A percentile compares a stretch with the other conserved stretches of the same genome.
Evolutionary conservation across 2,113 vertebrate genomes (phyloP).

Genomic region (Fukomys damarensis): DNA sequence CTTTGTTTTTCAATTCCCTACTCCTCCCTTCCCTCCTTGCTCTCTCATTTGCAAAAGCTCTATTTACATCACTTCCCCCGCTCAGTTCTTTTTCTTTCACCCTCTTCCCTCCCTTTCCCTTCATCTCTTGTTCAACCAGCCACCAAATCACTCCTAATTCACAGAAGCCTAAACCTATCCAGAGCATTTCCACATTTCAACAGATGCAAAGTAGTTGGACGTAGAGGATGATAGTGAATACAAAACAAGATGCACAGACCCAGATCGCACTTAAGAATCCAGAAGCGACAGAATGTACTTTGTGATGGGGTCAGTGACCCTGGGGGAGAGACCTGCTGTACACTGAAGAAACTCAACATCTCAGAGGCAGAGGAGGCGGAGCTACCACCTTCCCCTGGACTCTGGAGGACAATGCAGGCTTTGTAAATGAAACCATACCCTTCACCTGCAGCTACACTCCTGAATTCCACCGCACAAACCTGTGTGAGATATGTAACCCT

Average conservation of each 20-base stretch:
- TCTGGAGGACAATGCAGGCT: conserved; percentile 48
- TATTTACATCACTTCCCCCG: not conserved
- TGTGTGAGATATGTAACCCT: fast-evolving
- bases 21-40: not conserved
- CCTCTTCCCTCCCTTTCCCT: not conserved
- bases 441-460: not conserved
- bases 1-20: not conserved
- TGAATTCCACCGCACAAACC: not conserved
- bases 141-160: not conserved
- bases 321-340: not conserved
- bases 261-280: conserved; percentile 64
- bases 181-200: conserved; percentile 19
- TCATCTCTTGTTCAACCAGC: not conserved
- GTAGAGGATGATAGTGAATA: conserved; percentile 54
- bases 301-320: conserved; percentile 14
- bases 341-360: conserved; percentile 54
- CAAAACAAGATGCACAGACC: conserved; percentile 74
- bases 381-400: not conserved
- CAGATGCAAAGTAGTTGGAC: conserved; percentile 30
- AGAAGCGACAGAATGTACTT: conserved; percentile 68
- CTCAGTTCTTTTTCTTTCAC: not conserved
- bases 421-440: not conserved
- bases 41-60: not conserved
- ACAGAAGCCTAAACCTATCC: not conserved
- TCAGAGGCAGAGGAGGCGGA: conserved; percentile 61